These are phyloP conservation scores for Galerucella pusilla DNA, from an alignment of 2,888 invertebrate genomes.

Conservation along the genomic window DNA sequence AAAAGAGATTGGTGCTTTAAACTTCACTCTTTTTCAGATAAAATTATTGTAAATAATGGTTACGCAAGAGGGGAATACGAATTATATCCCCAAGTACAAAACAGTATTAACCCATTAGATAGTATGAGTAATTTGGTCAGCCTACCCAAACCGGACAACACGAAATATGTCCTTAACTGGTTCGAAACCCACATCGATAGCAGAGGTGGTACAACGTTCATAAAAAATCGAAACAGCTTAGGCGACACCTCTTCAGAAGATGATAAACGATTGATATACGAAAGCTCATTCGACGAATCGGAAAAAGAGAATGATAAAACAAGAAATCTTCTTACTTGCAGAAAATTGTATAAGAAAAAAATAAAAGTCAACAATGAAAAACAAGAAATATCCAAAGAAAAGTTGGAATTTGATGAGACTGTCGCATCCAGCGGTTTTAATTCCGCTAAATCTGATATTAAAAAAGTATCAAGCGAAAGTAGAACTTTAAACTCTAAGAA, in stretches of 20 bases:
- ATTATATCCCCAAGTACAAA: constrained; percentile 57
- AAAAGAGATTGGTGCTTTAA: not conserved
- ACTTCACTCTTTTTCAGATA: constrained; percentile 66
- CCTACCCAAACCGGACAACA: constrained; percentile 57
- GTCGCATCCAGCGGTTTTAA: not conserved
- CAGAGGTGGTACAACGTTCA: constrained; percentile 23
- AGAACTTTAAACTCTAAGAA: constrained; percentile 54
- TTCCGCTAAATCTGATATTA: constrained; percentile 5
- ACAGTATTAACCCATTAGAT: constrained; percentile 48
- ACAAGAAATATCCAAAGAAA: not conserved
- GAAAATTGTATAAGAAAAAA: constrained; percentile 52
- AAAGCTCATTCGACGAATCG: constrained; percentile 54
- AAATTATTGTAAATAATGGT: constrained; percentile 72
- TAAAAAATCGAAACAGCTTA: constrained; percentile 23
- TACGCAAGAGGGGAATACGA: constrained; percentile 72
- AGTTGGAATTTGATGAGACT: not conserved
- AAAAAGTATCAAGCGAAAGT: constrained; percentile 56
- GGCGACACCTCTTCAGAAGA: constrained; percentile 32
- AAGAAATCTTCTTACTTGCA: constrained; percentile 48
- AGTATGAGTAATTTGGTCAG: constrained; percentile 38
- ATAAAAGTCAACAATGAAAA: constrained; percentile 42
- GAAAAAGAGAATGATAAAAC: constrained; percentile 46
- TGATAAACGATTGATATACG: constrained; percentile 43
- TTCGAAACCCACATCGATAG: constrained; percentile 54
- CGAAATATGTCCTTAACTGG: constrained; percentile 61